Evolutionary conservation across 2,113 vertebrate species (phyloP).

Genomic region (Corythornis vintsioides): DNA sequence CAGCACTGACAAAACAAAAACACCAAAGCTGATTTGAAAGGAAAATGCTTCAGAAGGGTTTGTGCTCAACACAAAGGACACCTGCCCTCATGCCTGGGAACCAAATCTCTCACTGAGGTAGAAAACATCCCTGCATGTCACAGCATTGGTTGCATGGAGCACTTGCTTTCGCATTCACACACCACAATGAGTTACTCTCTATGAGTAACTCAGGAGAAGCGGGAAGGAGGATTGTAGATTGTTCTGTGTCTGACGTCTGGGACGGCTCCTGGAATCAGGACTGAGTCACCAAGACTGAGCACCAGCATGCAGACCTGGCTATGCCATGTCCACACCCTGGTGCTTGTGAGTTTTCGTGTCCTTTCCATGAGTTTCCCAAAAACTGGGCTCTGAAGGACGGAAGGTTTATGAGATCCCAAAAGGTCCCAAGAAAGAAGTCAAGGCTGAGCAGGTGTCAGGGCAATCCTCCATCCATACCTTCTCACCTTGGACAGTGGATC

Average conservation of each 20-base stretch:
- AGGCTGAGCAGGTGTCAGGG: accelerated
- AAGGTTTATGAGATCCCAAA: background rate
- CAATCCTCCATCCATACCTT: background rate
- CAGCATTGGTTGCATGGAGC: accelerated
- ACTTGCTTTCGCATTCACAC: background rate
- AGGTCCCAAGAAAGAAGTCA: background rate
- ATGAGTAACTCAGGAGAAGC: background rate
- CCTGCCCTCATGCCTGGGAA: background rate
- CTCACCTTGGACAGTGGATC: background rate
- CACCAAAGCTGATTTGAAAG: background rate
- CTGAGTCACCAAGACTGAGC: background rate
- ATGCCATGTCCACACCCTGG: background rate
- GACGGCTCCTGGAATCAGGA: background rate
- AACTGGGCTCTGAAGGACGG: background rate
- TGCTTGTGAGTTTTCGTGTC: background rate
- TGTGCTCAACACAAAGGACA: background rate
- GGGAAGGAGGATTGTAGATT: background rate
- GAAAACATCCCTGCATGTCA: background rate
- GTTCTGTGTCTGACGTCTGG: background rate
- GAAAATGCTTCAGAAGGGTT: background rate
- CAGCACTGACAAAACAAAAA: background rate
- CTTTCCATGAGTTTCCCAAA: background rate
- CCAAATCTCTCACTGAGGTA: background rate
- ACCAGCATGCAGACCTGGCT: accelerated
- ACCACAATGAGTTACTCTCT: background rate